Evolutionary conservation across 2,113 vertebrate genomes (phyloP).

Genomic region (Upupa epops): DNA sequence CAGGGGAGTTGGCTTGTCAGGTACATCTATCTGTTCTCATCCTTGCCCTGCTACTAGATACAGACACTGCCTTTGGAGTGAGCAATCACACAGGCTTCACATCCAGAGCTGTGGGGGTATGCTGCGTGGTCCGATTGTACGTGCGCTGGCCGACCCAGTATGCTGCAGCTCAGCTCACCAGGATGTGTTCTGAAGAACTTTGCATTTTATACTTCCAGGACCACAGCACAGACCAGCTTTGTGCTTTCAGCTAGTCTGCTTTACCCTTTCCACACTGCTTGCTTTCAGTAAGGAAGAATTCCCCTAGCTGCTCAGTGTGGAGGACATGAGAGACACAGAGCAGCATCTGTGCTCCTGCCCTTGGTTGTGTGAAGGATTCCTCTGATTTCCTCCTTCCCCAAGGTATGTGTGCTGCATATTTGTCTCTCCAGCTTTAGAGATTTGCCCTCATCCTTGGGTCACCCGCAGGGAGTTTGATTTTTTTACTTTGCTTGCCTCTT

Average conservation of each 20-base stretch:
- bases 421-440: neutral
- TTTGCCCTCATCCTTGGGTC: neutral
- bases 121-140: neutral
- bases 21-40: neutral
- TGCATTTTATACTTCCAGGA: neutral
- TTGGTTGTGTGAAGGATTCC: neutral
- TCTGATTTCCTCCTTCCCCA: neutral
- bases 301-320: neutral
- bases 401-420: neutral
- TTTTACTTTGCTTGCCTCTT: neutral
- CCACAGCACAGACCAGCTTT: neutral
- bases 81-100: rapidly evolving
- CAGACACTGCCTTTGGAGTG: neutral
- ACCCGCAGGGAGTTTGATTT: rapidly evolving
- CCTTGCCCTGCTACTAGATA: neutral
- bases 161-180: neutral
- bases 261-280: neutral
- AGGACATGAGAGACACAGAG: neutral
- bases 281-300: neutral
- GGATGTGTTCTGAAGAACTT: neutral
- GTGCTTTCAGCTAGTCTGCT: neutral
- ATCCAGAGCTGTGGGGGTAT: neutral
- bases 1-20: rapidly evolving
- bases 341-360: neutral
- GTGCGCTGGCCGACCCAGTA: neutral